phyloP scores from a whole-genome alignment of 2,113 vertebrate genomes.

The Pseudorasbora parva region DNA sequence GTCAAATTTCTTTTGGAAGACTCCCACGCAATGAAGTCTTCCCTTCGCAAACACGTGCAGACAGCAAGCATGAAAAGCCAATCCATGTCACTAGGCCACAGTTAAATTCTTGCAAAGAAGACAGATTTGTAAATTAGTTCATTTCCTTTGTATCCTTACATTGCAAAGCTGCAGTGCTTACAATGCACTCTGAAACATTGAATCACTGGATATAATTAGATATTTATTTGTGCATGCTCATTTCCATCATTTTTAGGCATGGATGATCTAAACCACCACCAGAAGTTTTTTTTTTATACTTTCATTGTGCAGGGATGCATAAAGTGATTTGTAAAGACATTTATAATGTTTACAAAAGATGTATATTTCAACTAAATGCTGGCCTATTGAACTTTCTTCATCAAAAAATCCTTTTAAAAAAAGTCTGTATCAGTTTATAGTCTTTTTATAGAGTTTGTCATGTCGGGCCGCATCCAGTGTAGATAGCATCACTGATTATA shows the following conservation, averaged over 20 bases:
- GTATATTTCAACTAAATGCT: background rate
- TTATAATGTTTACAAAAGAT: too few species aligned
- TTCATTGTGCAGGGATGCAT: background rate
- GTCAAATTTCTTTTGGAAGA: background rate
- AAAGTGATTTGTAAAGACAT: background rate
- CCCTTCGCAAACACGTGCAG: background rate
- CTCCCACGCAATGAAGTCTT: background rate
- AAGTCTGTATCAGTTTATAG: too few species aligned
- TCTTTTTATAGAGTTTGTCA: too few species aligned
- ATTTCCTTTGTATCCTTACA: background rate
- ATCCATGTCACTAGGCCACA: background rate
- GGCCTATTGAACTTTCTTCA: background rate
- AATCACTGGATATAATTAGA: background rate
- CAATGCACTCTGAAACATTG: background rate
- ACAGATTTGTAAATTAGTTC: background rate
- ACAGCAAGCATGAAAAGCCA: background rate
- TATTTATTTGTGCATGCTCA: background rate
- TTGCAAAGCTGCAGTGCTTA: background rate
- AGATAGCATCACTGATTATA: too few species aligned
- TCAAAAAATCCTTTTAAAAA: background rate
- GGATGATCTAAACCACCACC: background rate
- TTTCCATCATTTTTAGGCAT: background rate
- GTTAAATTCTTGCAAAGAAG: constrained; percentile 3
- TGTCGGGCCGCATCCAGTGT: too few species aligned
- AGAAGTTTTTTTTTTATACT: background rate